Conservation (phyloP, 2,888 invertebrate species). For the Calameuta pallipes region DNA sequence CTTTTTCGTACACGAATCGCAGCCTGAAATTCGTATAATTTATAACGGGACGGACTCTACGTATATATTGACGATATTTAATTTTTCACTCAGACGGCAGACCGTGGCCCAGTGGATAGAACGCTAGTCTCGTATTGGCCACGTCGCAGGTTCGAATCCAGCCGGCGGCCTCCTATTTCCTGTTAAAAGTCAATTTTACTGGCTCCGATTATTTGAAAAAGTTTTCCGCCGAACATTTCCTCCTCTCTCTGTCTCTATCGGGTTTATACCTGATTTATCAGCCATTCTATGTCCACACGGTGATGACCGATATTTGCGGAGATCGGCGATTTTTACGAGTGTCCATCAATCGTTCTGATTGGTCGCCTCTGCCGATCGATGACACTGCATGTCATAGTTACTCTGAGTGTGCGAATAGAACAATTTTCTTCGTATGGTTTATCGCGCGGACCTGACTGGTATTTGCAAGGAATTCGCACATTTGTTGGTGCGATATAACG, state of each 20-base stretch:
- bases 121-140: slow-evolving; percentile 13
- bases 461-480: background rate
- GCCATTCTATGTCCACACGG: slow-evolving; percentile 31
- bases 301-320: slow-evolving; percentile 52
- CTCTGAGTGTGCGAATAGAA: slow-evolving; percentile 50
- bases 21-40: background rate
- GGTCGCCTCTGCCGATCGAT: slow-evolving; percentile 33
- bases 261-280: no score
- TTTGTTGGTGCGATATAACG: background rate
- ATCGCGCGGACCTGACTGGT: no score
- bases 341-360: slow-evolving; percentile 42
- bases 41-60: background rate
- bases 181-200: background rate
- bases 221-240: background rate
- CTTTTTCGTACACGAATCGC: background rate
- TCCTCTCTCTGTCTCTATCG: no score
- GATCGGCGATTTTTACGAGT: slow-evolving; percentile 32
- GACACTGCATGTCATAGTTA: slow-evolving; percentile 57
- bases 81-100: background rate
- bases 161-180: background rate
- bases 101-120: slow-evolving; percentile 37
- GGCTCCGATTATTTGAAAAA: background rate
- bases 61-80: background rate
- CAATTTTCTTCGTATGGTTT: background rate
- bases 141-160: slow-evolving; percentile 38